These are phyloP conservation scores for Anolis sagrei DNA, from an alignment of 2,113 vertebrate genomes.

Conservation along the genomic window DNA sequence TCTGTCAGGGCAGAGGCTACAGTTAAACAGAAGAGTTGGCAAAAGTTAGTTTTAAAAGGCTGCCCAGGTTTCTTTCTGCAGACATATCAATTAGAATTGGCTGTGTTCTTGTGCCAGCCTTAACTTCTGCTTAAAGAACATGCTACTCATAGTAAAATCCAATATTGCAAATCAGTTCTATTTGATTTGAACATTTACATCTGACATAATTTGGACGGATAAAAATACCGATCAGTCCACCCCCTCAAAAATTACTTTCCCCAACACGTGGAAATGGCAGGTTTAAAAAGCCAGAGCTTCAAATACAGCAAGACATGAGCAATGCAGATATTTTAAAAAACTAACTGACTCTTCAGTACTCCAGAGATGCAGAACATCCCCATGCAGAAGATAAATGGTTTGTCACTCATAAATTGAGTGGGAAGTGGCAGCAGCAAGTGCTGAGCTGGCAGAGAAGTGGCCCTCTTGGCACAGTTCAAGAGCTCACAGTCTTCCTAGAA, in stretches of 20 bases:
- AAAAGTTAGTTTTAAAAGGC: not conserved
- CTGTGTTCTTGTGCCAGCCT: not conserved
- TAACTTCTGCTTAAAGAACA: not conserved
- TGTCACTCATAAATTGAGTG: slow-evolving; percentile 19
- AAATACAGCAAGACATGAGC: not conserved
- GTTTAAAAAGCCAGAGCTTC: not conserved
- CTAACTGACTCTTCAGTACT: not conserved
- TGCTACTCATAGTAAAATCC: not conserved
- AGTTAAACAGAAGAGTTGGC: not conserved
- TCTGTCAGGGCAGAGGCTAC: not conserved
- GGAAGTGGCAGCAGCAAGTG: slow-evolving; percentile 5
- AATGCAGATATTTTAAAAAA: not conserved
- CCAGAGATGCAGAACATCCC: not conserved
- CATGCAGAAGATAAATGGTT: not conserved
- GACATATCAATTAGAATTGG: not conserved
- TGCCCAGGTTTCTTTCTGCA: not conserved
- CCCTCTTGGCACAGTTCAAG: not conserved
- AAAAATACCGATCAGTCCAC: not conserved
- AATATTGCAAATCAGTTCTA: not conserved
- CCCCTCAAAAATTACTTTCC: not conserved
- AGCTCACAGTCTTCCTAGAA: slow-evolving; percentile 5
- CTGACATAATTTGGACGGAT: not conserved
- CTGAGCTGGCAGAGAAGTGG: slow-evolving; percentile 7
- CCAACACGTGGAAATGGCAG: not conserved
- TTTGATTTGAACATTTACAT: not conserved